Base-by-base conservation (phyloP, 2,113 vertebrate genomes). In the Odontesthes bonariensis region DNA sequence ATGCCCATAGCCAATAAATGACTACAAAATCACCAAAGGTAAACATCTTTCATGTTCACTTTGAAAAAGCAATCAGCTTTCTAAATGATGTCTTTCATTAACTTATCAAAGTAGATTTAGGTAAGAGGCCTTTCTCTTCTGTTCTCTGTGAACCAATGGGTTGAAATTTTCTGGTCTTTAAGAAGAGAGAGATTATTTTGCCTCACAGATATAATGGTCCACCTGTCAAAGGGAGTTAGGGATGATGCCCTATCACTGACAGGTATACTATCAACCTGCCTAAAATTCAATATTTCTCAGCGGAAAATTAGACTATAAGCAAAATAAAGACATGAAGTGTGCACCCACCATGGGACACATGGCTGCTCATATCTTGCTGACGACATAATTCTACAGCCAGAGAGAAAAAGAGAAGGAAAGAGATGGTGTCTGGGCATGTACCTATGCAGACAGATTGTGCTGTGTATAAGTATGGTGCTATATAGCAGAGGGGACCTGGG, bases 361-460 rank as follows among this genome's bases (percentile, higher is more conserved):
- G 81, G 79, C 81, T 76, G 81, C 80, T 91, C 84, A 89, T 89
- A 91, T 89, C 88, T 87, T 79, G 82, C 88, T 88, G 87, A 91
- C 75, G 75, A 90, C 86, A 88, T 87, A 90, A 87, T 82, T 88
- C 88, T 73, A 38, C 84, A 77, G 89, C 84, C 73, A 89, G 85
- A 71, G 88, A 94, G 90, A 82, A 86, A 91, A 90, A 94, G 91
- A 83, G 89, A 95, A 94, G 95, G 92, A 94, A 88, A 90, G 94
- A 89, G 91, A 93, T 84, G 92, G 90, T 85, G 93, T 91, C 90
- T 94, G 92, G 92, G 91, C 92, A 94, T 96, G 94, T 91, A 96
- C 95, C 95, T 96, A 94, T 86, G 94, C 90, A 91, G 94, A 94
- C 91, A 92, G 93, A 95, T 94, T 96, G 95, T 95, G 93, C 93